Conservation (phyloP, 2,797 vertebrate species). For the Crossoptilon crossoptilon region DNA sequence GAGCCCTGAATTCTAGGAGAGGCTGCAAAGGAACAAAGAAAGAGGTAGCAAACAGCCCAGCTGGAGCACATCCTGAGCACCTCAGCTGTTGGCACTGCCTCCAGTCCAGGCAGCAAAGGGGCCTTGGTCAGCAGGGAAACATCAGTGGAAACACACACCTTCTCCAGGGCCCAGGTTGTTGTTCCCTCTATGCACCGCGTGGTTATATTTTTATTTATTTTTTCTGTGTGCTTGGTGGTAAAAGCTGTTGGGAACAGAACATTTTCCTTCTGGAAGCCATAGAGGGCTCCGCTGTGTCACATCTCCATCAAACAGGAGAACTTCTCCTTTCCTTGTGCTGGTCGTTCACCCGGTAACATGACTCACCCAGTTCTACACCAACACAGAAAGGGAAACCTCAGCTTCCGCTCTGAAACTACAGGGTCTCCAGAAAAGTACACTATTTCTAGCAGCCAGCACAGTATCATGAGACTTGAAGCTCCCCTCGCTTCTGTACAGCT, state of each 20-base stretch:
- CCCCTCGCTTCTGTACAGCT: neutral
- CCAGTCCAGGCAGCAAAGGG: neutral
- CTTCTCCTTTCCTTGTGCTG: neutral
- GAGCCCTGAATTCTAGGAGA: neutral
- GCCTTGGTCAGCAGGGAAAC: neutral
- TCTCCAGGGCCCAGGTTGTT: accelerated
- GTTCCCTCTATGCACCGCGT: too few species aligned
- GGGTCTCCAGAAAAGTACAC: neutral
- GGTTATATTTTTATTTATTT: neutral
- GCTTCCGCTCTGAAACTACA: neutral
- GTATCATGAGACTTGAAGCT: neutral
- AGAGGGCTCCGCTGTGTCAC: neutral
- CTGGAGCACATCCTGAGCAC: accelerated
- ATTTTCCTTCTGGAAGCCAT: neutral
- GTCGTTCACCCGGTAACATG: neutral
- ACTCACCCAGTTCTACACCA: neutral
- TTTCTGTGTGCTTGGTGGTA: neutral
- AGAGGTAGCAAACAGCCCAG: neutral
- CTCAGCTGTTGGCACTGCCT: neutral
- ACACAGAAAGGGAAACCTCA: conserved; percentile 17
- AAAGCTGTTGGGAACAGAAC: neutral
- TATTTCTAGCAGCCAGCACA: neutral
- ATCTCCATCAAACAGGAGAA: neutral
- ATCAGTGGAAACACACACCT: neutral
- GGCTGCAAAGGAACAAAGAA: neutral